phyloP scores from a whole-genome alignment of 2,113 vertebrate species.

The Raphicerus campestris region DNA sequence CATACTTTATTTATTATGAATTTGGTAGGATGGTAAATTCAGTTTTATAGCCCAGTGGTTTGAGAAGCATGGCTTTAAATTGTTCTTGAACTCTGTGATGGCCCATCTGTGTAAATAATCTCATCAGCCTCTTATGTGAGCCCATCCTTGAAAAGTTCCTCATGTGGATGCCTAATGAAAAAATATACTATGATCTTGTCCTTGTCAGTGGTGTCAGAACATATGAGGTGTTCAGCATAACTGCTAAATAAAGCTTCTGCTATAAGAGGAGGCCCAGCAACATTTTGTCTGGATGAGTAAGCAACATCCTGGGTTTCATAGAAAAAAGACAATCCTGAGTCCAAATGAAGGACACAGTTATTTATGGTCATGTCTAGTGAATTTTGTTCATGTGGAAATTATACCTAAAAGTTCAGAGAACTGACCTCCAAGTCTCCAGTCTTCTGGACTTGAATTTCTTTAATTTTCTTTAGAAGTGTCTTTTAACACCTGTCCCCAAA shows the following conservation, averaged over 20 bases:
- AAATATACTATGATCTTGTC: conserved; percentile 68
- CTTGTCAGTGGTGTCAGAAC: conserved; percentile 71
- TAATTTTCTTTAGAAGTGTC: background rate
- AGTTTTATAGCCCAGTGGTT: conserved; percentile 57
- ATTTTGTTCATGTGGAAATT: conserved; percentile 66
- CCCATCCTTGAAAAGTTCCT: conserved; percentile 75
- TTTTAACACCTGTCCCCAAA: background rate
- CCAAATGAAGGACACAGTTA: conserved; percentile 69
- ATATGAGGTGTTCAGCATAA: conserved; percentile 29
- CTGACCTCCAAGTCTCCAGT: conserved; percentile 55
- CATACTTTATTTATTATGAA: conserved; percentile 49
- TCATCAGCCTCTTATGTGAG: conserved; percentile 67
- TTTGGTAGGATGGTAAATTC: conserved; percentile 21
- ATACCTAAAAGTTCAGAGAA: conserved; percentile 44
- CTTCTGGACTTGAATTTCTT: conserved; percentile 29
- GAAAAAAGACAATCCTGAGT: conserved; percentile 53
- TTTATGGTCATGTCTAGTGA: conserved; percentile 67
- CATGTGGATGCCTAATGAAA: conserved; percentile 68
- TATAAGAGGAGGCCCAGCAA: background rate
- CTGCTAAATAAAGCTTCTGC: conserved; percentile 57
- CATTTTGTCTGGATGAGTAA: conserved; percentile 64
- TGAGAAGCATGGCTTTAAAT: conserved; percentile 48
- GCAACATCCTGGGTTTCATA: conserved; percentile 55
- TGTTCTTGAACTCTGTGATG: conserved; percentile 66
- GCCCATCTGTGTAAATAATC: conserved; percentile 69